A percentile compares a stretch with the other conserved stretches of the same genome.
Evolutionary conservation across 2,888 invertebrate species (phyloP).

Genomic region (Gandaritis pyraliata): DNA sequence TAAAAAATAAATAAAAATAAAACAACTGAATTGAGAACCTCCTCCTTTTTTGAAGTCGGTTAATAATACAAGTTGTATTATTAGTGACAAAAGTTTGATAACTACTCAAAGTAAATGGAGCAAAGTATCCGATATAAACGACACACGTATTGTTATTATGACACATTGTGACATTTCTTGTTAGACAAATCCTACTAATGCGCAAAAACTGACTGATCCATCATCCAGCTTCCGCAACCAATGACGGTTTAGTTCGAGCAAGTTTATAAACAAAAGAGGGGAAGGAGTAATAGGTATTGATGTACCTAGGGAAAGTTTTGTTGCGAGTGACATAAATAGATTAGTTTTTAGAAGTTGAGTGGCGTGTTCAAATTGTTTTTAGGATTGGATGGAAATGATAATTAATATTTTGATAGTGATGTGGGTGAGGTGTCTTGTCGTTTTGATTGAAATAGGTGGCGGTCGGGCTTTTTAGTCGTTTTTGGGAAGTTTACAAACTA

Average conservation of each 20-base stretch:
- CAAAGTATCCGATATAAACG: conserved; percentile 25
- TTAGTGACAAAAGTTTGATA: conserved; percentile 10
- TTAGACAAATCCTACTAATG: conserved; percentile 18
- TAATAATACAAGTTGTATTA: too few species aligned
- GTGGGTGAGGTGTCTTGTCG: conserved; percentile 16
- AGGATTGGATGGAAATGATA: conserved; percentile 29
- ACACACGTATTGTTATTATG: conserved; percentile 27
- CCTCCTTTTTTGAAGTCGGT: too few species aligned
- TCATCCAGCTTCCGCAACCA: conserved; percentile 13
- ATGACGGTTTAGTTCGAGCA: conserved; percentile 15
- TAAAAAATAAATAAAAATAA: too few species aligned
- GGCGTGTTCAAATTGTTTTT: conserved; percentile 37
- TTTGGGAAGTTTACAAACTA: neutral
- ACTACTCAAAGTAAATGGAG: conserved; percentile 1
- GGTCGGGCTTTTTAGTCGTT: neutral
- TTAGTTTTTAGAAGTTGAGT: conserved; percentile 34
- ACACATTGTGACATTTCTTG: conserved; percentile 33
- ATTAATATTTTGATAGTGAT: conserved; percentile 35
- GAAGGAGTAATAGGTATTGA: conserved; percentile 15
- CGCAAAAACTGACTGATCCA: conserved; percentile 21
- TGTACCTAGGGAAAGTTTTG: conserved; percentile 8
- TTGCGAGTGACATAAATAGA: conserved; percentile 29
- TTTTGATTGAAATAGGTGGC: conserved; percentile 1
- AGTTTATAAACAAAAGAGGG: neutral
- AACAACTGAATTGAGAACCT: too few species aligned